Base-by-base conservation (phyloP, 2,797 vertebrate genomes). In the Brotula barbata region DNA sequence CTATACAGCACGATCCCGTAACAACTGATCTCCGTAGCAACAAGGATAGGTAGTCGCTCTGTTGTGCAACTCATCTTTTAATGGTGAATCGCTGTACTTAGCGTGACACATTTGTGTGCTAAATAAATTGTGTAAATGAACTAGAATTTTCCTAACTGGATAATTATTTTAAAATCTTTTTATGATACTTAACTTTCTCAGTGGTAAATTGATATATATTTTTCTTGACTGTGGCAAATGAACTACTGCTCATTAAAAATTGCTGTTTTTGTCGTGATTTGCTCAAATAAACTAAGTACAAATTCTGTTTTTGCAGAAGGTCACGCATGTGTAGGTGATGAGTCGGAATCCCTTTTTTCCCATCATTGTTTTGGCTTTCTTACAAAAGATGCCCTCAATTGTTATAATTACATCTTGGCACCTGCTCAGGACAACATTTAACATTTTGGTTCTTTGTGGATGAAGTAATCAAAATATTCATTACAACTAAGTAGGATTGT, bases 1-100 rank as follows among this genome's bases (percentile, higher is more conserved):
- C 96, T 10, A 98, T 98, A 75, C 95, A 98, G 80, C 96, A 98
- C 0, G 96, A 97, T 69, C 95, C 95, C 0, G 63, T 94, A 66
- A 96, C 95, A 14, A 95, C 94, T 0, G 95, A 98, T 85, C 91
- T 98, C 53, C 93, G 96, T 55, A 89, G 89, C 75, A 93, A 85
- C 88, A 94, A 94, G 14, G 93, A 95, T 61, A 92, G 94, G 83
- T 96, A 92, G 84, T 77, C 28, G 6, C 3, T 20, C 79, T 90
- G 54, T 57, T 59, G 20, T 20, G n/a, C 34, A 28, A 16, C 22
- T 19, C 6, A 15, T 40, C n/a, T 49, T 13, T 36, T 36, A 3
- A 36, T 36, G 3, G 13, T 49, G 15, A 33, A 50, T 56, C 63
- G 0, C n/a, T 66, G 61, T 70, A 57, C 9, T 70, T 68, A 61